Evolutionary conservation across 2,797 vertebrate genomes (phyloP).

Genomic region (Mycteria americana): DNA sequence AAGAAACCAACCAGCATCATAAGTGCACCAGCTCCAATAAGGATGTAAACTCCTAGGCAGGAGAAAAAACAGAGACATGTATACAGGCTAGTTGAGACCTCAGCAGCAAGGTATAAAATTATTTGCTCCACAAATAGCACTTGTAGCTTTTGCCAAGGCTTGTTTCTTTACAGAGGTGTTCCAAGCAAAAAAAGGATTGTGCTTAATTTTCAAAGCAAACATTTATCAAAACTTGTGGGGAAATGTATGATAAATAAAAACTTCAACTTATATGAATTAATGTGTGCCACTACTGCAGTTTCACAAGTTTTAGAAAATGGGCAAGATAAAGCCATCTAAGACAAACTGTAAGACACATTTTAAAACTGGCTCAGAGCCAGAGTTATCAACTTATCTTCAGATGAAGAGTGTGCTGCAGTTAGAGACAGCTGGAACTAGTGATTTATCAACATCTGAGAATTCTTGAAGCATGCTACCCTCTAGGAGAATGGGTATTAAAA

Average conservation of each 20-base stretch:
- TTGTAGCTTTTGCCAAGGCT: not conserved
- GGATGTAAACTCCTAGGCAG: slow-evolving; percentile 87
- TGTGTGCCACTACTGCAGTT: not conserved
- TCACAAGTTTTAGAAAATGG: not conserved
- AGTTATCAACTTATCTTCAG: not conserved
- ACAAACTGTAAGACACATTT: not conserved
- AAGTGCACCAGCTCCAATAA: slow-evolving; percentile 91
- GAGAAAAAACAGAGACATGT: not conserved
- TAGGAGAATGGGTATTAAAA: not conserved
- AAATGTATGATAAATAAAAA: not conserved
- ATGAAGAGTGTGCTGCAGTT: not conserved
- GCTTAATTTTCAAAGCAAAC: not conserved
- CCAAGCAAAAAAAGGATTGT: fast-evolving
- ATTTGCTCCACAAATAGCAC: not conserved
- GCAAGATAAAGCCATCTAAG: not conserved
- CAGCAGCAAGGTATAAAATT: not conserved
- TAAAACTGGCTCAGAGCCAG: not conserved
- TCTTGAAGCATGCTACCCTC: not conserved
- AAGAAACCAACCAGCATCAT: slow-evolving; percentile 98
- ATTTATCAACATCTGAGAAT: not conserved
- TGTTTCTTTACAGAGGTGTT: not conserved
- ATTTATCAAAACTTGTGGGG: not conserved
- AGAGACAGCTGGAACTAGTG: not conserved
- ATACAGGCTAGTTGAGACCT: not conserved
- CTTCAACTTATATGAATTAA: not conserved